Conservation (phyloP, 2,888 invertebrate genomes). For the Polylopha cassiicola region DNA sequence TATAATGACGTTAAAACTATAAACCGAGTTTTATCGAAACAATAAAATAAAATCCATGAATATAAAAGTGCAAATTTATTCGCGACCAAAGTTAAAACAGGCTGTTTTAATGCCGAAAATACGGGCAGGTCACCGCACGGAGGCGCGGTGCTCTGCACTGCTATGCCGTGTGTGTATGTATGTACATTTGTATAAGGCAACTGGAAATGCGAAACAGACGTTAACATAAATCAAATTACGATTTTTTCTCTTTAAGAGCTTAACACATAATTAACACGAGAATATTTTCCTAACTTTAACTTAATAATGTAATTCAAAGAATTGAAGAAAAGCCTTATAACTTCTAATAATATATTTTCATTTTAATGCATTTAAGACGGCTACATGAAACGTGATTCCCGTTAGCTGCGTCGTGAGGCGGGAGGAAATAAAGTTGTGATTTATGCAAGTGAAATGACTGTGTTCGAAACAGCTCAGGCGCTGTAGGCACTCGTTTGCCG, state of each 20-base stretch:
- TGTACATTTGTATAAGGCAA: constrained; percentile 34
- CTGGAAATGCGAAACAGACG: constrained; percentile 37
- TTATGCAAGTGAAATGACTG: constrained; percentile 53
- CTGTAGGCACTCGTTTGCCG: constrained; percentile 33
- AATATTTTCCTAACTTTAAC: too few relatives aligned
- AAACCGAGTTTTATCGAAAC: constrained; percentile 46
- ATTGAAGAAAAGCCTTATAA: too few relatives aligned
- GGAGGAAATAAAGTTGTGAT: constrained; percentile 60
- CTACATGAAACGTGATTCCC: constrained; percentile 33
- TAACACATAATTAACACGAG: too few relatives aligned
- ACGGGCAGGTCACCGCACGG: constrained; percentile 33
- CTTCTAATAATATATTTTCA: background rate
- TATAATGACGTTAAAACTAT: constrained; percentile 17
- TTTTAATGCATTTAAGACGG: constrained; percentile 22
- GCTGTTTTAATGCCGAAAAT: constrained; percentile 46
- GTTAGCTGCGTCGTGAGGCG: constrained; percentile 33
- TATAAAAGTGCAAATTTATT: constrained; percentile 51
- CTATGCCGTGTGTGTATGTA: too few relatives aligned
- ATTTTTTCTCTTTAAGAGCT: too few relatives aligned
- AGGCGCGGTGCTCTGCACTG: constrained; percentile 24
- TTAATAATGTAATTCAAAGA: too few relatives aligned
- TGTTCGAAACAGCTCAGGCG: constrained; percentile 43
- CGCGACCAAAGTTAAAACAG: constrained; percentile 44
- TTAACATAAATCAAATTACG: constrained; percentile 26
- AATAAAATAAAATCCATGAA: constrained; percentile 46